Base-by-base conservation (phyloP, 2,113 vertebrate species). In the Salvelinus alpinus region DNA sequence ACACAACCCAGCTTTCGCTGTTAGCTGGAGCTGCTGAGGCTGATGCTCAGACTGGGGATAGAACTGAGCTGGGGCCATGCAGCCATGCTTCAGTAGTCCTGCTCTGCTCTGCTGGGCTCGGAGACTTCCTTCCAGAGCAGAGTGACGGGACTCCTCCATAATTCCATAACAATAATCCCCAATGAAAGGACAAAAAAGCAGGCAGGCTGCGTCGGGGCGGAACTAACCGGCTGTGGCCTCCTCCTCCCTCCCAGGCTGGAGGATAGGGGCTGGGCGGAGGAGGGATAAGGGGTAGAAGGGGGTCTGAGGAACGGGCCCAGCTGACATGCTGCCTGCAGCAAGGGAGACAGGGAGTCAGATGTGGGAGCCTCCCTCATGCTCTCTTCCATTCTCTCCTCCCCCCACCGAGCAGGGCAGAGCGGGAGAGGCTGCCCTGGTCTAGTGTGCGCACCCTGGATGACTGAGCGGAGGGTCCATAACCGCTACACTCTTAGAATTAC, bases 161-260 rank as follows among this genome's bases (percentile, higher is more conserved):
- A 94, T 93, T 93, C 91, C 92, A 93, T 93, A 92, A 92, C 89
- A 91, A 90, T 91, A 92, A 94, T 92, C 90, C 91, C 87, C 90
- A 91, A 88, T 91, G 89, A 91, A 87, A 78, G 84, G 84, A 86
- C 83, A 88, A 90, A 87, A 88, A 91, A 89, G 85, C 82, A 80
- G 74, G 70, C 65, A 65, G 78, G 29, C 78, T 34, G 84, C 84
- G 78, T 78, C 75, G 80, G 88, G 85, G 83, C 34, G 80, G 84
- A 91, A 88, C 90, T 85, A 90, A 92, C 89, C 54, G 87, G 82
- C 82, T 76, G 29, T 70, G 81, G 82, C 87, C 88, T 84, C 87
- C 87, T 84, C 79, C 86, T 67, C 82, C 75, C 75, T 66, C 72
- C 74, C 75, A 48, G 77, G 80, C 71, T 27, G 78, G 68, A 68